Percentiles rank a stretch among this genome's conserved stretches.
Conservation (phyloP, 2,888 invertebrate genomes). For the Scotopteryx bipunctaria region DNA sequence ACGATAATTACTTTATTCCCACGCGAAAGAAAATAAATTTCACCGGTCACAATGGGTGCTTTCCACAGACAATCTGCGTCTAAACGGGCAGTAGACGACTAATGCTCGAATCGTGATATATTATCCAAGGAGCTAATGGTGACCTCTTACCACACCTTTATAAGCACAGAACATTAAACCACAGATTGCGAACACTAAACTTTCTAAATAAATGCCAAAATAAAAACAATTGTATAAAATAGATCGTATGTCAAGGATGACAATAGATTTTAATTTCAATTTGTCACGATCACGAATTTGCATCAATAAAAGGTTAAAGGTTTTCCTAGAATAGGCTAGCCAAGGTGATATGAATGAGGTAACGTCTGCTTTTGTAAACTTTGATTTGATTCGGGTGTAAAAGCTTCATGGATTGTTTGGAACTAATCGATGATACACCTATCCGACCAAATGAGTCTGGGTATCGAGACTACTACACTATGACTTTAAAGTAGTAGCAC, state of each 20-base stretch:
- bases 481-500: neutral
- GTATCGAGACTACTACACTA: neutral
- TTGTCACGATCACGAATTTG: slow-evolving; percentile 72
- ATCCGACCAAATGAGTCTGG: neutral
- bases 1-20: slow-evolving; percentile 72
- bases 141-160: slow-evolving; percentile 58
- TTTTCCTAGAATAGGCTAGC: slow-evolving; percentile 49
- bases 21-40: slow-evolving; percentile 70
- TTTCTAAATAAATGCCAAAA: slow-evolving; percentile 60
- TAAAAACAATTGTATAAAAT: slow-evolving; percentile 61
- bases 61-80: slow-evolving; percentile 66
- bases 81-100: slow-evolving; percentile 69
- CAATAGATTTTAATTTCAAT: slow-evolving; percentile 65
- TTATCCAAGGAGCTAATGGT: slow-evolving; percentile 63
- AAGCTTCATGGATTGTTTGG: slow-evolving; percentile 28
- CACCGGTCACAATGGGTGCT: slow-evolving; percentile 69
- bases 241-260: slow-evolving; percentile 73
- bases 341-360: slow-evolving; percentile 48
- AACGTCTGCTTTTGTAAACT: slow-evolving; percentile 26
- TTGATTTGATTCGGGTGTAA: slow-evolving; percentile 30
- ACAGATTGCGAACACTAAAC: slow-evolving; percentile 40
- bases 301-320: slow-evolving; percentile 59
- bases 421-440: slow-evolving; percentile 23
- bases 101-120: slow-evolving; percentile 72
- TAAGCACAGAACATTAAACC: slow-evolving; percentile 35